These are phyloP conservation scores for Thalassophryne amazonica DNA, from an alignment of 2,797 vertebrate genomes.

Conservation along the genomic window DNA sequence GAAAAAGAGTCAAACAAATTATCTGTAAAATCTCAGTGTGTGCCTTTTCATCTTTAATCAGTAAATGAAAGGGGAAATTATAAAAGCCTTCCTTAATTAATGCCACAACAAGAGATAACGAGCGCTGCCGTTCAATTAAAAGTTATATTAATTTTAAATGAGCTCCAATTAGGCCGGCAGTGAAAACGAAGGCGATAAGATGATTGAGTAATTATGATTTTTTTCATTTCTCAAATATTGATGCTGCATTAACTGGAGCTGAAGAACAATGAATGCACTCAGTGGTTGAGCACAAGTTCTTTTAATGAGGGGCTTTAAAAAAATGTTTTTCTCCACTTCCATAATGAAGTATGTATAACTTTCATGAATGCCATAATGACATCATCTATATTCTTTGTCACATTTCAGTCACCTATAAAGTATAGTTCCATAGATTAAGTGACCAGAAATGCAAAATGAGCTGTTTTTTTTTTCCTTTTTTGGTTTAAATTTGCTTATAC, in stretches of 20 bases:
- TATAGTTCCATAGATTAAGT: too few relatives aligned
- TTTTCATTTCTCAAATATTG: slow-evolving; percentile 68
- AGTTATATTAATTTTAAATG: slow-evolving; percentile 77
- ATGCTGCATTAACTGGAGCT: slow-evolving; percentile 60
- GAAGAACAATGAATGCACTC: slow-evolving; percentile 45
- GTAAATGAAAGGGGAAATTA: slow-evolving; percentile 44
- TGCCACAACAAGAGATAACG: slow-evolving; percentile 66
- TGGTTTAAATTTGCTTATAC: too few relatives aligned
- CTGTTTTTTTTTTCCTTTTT: too few relatives aligned
- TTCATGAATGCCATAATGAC: too few relatives aligned
- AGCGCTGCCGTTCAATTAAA: slow-evolving; percentile 67
- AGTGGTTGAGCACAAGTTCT: background rate
- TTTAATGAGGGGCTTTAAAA: background rate
- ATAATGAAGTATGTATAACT: background rate
- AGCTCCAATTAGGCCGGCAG: slow-evolving; percentile 68
- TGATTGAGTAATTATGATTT: slow-evolving; percentile 69
- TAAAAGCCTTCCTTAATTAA: slow-evolving; percentile 61
- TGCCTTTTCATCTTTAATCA: slow-evolving; percentile 45
- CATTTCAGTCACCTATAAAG: too few relatives aligned
- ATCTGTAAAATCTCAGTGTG: slow-evolving; percentile 26
- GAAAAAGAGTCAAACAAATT: slow-evolving; percentile 24
- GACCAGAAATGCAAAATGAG: too few relatives aligned
- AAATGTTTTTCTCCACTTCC: background rate
- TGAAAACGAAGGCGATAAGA: slow-evolving; percentile 70
- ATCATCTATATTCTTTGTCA: too few relatives aligned